Evolutionary conservation across 2,113 vertebrate species (phyloP).

Genomic region (Anarhynchus alexandrinus): DNA sequence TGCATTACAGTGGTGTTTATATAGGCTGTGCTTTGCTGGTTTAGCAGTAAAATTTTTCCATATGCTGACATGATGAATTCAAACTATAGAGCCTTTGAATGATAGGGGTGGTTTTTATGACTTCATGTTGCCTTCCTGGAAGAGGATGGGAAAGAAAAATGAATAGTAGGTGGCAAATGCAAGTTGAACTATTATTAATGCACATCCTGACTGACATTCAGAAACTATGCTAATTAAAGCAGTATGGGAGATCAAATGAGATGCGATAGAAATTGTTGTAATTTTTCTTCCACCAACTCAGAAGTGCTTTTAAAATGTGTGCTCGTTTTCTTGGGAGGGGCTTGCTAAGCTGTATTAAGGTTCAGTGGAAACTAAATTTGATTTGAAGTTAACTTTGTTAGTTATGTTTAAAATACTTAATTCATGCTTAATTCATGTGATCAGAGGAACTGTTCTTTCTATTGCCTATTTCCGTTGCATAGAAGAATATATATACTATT

Average conservation of each 20-base stretch:
- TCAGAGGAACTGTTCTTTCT: background rate
- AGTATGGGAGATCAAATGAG: background rate
- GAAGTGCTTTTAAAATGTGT: background rate
- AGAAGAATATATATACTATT: too few relatives aligned
- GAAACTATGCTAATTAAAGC: background rate
- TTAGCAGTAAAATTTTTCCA: background rate
- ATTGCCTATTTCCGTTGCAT: accelerated
- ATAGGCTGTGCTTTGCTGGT: background rate
- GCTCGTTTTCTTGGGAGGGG: background rate
- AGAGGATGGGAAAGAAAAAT: background rate
- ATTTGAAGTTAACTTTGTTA: background rate
- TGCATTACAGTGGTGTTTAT: background rate
- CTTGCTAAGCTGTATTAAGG: background rate
- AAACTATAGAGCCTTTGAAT: background rate
- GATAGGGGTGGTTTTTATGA: background rate
- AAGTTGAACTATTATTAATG: background rate
- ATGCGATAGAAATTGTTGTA: background rate
- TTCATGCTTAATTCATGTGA: background rate
- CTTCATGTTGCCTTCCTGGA: background rate
- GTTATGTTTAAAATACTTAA: background rate
- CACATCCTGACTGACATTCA: background rate
- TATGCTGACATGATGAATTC: background rate
- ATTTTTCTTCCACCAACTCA: background rate
- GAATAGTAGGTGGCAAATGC: background rate
- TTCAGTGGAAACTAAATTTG: background rate